Evolutionary conservation across 2,797 vertebrate species (phyloP), one percentile per base, ranked within the genome.

Genomic region (Rhinichthys osculus): DNA sequence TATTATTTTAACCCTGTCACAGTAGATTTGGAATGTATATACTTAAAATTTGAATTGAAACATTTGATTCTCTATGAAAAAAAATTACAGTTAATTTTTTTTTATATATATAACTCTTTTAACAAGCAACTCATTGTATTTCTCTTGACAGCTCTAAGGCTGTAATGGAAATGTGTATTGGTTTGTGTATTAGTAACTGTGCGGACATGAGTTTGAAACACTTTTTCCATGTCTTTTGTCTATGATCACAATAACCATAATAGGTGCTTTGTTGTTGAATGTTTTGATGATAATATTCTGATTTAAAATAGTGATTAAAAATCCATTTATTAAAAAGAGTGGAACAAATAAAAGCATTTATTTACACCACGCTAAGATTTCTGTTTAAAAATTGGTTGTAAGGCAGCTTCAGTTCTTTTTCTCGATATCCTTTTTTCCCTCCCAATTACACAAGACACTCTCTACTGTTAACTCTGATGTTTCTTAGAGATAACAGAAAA

Each of bases 291-390:
- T 38, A 23, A 40, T 40, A 38, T 77, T 77, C n/a, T 38, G 50
- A 57, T 77, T 57, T 38, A 57, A 38, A 57, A 57, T 3, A 14
- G 30, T 14, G 19, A n/a, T 38, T 57, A 52, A 33, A 33, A 11
- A 38, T 54, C 6, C 5, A 23, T 59, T 59, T 11, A 54, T 38
- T 7, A 38, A 7, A 77, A 23, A 57, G 21, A 38, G 33, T 33
- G 13, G 21, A 59, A 57, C 44, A 74, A 57, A 23, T 19, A 54
- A 66, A 30, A 66, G 30, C 23, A 19, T 7, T 19, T 67, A 27
- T 44, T 72, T 85, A 80, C 11, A 23, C 7, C 19, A 38, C 52
- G 38, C 38, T 21, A 54, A 79, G 17, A 33, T 80, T 50, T 77
- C 17, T 50, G 23, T 64, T 17, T 7, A 72, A 38, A 27, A 23